Evolutionary conservation across 2,888 invertebrate genomes (phyloP).

Genomic region (Drosophila testacea): DNA sequence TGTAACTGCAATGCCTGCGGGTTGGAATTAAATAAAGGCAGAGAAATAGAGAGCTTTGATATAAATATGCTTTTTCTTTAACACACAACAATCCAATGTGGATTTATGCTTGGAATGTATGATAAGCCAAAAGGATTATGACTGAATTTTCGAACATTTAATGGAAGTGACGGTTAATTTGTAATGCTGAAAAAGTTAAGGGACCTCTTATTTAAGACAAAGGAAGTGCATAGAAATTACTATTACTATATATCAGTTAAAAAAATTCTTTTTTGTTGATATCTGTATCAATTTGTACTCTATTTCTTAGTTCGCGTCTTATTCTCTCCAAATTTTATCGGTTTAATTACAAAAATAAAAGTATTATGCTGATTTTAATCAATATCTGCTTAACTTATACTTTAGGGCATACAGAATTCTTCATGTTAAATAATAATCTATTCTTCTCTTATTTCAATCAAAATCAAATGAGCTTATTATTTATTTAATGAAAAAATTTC

Average conservation of each 20-base stretch:
- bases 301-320: neutral
- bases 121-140: conserved; percentile 59
- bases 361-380: too few species aligned
- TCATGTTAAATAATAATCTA: neutral
- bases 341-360: too few species aligned
- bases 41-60: conserved; percentile 4
- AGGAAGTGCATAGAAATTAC: neutral
- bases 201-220: neutral
- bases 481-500: conserved; percentile 35
- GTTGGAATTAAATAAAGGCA: neutral
- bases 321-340: too few species aligned
- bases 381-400: neutral
- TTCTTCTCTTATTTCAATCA: conserved; percentile 4
- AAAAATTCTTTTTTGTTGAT: too few species aligned
- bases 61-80: conserved; percentile 46
- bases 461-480: conserved; percentile 53
- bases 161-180: conserved; percentile 4
- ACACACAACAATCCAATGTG: conserved; percentile 29
- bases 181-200: neutral
- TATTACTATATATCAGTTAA: neutral
- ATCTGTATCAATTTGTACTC: neutral
- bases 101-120: conserved; percentile 69
- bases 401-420: neutral
- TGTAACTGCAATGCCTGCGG: conserved; percentile 67
- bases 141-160: conserved; percentile 5